Base-by-base conservation (phyloP, 2,888 invertebrate genomes). In the Coelopa pilipes region DNA sequence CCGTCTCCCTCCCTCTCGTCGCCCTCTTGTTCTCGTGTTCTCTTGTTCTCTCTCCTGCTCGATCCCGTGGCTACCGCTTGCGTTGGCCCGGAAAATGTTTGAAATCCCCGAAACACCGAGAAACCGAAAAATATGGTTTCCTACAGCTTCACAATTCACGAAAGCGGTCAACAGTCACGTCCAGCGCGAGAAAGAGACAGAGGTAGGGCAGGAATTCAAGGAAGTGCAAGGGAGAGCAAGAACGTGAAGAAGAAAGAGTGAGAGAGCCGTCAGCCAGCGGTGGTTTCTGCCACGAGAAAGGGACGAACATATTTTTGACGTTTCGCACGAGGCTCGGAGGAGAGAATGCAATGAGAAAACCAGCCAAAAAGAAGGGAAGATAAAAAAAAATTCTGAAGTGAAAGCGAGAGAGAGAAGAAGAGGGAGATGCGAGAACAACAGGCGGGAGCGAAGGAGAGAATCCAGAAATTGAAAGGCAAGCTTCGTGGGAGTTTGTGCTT, bases 151-250 rank as follows among this genome's bases (percentile, higher is more conserved):
- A 55, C 1, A 19, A 17, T 55, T 17, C 55, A 55, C 19, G 17
- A 55, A 55, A 55, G 55, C 55, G 55, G 55, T 55, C 55, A 55
- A 19, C 55, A 55, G 55, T 55, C 55, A 55, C 55, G 55, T 55
- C 17, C 17, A 55, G 17, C 17, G 55, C 11, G 19, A 19, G 17
- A 55, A 19, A 17, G 17, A 55, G 17, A 17, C 17, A 55, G 55
- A 55, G 10, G 2, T 17, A 55, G 55, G 9, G 17, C 9, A 55
- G 10, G 17, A 9, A 55, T 11, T 17, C 55, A 55, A 19, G 17
- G 9, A 12, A 55, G 55, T 55, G 55, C 17, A 19, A 1, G 12
- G 17, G 1, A 9, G 19, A 55, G 17, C 55, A 55, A 49, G 11
- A 55, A 1, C 9, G 19, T 1, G 19, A 55, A 55, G 19, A 55